A percentile compares a stretch with the other conserved stretches of the same genome.
phyloP scores from a whole-genome alignment of 2,888 invertebrate species.

The Troides aeacus region DNA sequence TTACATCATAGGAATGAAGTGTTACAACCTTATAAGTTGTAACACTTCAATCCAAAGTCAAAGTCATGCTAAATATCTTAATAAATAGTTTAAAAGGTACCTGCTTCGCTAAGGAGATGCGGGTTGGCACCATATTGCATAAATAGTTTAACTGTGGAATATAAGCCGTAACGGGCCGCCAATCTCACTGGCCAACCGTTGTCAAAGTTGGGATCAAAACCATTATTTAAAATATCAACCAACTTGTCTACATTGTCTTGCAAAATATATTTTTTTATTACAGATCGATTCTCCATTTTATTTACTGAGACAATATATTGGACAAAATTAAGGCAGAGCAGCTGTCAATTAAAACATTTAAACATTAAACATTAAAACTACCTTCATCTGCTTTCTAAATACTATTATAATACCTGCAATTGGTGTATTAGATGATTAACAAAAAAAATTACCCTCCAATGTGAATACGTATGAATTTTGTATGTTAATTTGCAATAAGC shows the following conservation, averaged over 20 bases:
- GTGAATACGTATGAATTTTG: too few relatives aligned
- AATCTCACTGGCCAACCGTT: conserved; percentile 71
- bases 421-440: too few relatives aligned
- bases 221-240: conserved; percentile 50
- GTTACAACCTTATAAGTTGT: too few relatives aligned
- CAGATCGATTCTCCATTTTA: conserved; percentile 49
- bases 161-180: conserved; percentile 64
- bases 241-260: conserved; percentile 53
- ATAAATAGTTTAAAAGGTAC: conserved; percentile 42
- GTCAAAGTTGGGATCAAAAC: conserved; percentile 65
- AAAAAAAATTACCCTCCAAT: too few relatives aligned
- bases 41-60: too few relatives aligned
- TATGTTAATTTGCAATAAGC: too few relatives aligned
- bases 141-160: conserved; percentile 55
- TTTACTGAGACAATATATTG: neutral
- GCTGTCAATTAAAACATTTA: neutral
- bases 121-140: conserved; percentile 68
- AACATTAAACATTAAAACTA: conserved; percentile 7
- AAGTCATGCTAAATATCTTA: neutral
- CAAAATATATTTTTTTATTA: conserved; percentile 52
- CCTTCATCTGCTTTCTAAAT: conserved; percentile 3
- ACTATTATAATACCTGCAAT: too few relatives aligned
- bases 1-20: too few relatives aligned
- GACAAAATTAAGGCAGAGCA: neutral
- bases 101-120: conserved; percentile 64